phyloP scores from a whole-genome alignment of 2,888 invertebrate species.

The Ichneumoninae sp. region DNA sequence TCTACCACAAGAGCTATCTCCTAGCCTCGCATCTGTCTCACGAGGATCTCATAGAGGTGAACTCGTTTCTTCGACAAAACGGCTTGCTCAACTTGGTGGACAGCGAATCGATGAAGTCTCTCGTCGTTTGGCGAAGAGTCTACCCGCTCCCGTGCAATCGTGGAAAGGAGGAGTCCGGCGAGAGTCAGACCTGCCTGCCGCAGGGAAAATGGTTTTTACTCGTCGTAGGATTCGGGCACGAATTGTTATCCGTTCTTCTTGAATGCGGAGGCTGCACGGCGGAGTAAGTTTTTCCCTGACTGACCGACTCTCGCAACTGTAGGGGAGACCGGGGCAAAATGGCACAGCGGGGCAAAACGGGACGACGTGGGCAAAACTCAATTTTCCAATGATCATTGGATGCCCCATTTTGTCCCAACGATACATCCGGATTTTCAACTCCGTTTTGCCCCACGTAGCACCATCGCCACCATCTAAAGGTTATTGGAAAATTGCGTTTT shows the following conservation, averaged over 20 bases:
- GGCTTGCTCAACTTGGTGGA: conserved; percentile 90
- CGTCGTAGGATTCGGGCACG: conserved; percentile 89
- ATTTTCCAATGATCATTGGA: too few relatives aligned
- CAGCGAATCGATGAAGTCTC: conserved; percentile 88
- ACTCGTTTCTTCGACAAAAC: conserved; percentile 90
- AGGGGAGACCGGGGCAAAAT: too few relatives aligned
- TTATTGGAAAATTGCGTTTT: too few relatives aligned
- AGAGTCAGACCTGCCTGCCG: conserved; percentile 83
- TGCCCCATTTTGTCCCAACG: too few relatives aligned
- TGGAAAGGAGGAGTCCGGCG: conserved; percentile 70
- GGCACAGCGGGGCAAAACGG: too few relatives aligned
- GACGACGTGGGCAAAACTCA: too few relatives aligned
- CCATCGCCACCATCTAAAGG: too few relatives aligned
- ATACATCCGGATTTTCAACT: too few relatives aligned
- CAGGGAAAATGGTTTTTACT: conserved; percentile 90
- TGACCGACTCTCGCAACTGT: background rate
- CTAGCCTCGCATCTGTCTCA: conserved; percentile 92
- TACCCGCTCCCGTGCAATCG: conserved; percentile 86
- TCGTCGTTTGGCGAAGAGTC: conserved; percentile 92
- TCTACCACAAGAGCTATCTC: conserved; percentile 89
- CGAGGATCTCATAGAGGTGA: conserved; percentile 90
- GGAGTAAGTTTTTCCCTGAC: conserved; percentile 80
- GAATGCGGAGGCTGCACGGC: conserved; percentile 92
- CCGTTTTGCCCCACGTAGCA: too few relatives aligned
- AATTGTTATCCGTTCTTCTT: conserved; percentile 90